A percentile compares a stretch with the other conserved stretches of the same genome.
Evolutionary conservation across 92 coral and sea anemone species (phyloP).

Genomic region (Pocillopora grandis): DNA sequence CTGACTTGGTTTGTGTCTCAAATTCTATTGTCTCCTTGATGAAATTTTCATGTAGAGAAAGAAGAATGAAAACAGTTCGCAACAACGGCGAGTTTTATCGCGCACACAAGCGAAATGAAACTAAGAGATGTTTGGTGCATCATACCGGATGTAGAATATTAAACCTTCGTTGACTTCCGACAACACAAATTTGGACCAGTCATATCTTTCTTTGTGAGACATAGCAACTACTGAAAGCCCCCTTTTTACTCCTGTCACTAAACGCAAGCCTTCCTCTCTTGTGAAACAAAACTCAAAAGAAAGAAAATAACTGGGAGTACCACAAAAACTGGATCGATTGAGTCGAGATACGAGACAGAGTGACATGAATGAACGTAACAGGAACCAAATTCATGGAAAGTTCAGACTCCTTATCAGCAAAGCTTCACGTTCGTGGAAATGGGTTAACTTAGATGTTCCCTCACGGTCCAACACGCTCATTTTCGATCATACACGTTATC

Average conservation of each 20-base stretch:
- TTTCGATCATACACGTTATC: no score
- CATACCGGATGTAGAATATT: constrained; percentile 24
- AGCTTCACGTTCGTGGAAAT: neutral
- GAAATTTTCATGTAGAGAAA: no score
- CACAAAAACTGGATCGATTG: neutral
- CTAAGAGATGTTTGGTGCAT: constrained; percentile 2
- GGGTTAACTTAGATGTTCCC: neutral
- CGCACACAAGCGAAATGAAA: constrained; percentile 24
- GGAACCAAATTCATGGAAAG: neutral
- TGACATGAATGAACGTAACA: constrained; percentile 11
- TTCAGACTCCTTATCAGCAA: neutral
- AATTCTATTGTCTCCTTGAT: no score
- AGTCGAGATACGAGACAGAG: neutral
- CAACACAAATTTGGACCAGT: neutral
- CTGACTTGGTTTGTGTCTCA: neutral
- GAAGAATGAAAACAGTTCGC: neutral
- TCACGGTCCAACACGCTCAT: no score
- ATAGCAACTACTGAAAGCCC: neutral
- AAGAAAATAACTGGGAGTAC: neutral
- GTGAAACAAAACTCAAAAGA: neutral
- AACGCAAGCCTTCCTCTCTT: neutral
- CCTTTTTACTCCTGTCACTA: neutral
- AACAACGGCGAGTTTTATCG: constrained; percentile 16
- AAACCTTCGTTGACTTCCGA: constrained; percentile 1
- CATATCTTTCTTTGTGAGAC: neutral